Percentiles rank a stretch among this genome's conserved stretches.
Evolutionary conservation across 1,140 invertebrate species (phyloP).

Genomic region (Meloidogyne floridensis): DNA sequence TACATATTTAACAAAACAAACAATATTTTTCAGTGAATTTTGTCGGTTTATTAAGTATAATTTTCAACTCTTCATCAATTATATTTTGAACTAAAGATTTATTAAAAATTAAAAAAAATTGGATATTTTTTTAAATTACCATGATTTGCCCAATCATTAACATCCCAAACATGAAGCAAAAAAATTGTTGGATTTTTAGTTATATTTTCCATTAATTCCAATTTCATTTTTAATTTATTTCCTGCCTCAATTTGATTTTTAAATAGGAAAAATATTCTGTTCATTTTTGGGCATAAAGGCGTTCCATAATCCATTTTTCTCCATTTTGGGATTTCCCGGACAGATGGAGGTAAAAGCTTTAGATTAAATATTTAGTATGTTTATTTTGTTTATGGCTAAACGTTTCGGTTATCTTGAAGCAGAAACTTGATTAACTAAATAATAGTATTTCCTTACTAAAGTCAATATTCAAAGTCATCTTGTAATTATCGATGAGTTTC

Average conservation of each 20-base stretch:
- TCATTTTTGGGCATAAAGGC: background rate
- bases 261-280: background rate
- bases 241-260: background rate
- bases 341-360: background rate
- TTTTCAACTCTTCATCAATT: background rate
- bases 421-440: too few species aligned
- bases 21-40: background rate
- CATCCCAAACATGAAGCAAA: conserved; percentile 5
- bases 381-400: too few species aligned
- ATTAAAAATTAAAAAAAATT: background rate
- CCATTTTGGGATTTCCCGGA: background rate
- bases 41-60: background rate
- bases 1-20: background rate
- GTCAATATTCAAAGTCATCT: too few species aligned
- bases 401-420: too few species aligned
- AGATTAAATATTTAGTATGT: background rate
- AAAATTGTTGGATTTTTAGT: background rate
- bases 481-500: too few species aligned
- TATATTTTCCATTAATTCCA: conserved; percentile 2
- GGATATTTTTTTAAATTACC: background rate
- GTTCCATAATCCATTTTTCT: background rate
- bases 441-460: too few species aligned
- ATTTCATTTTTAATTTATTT: background rate
- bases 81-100: background rate
- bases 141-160: conserved; percentile 6